Evolutionary conservation across 2,888 invertebrate species (phyloP).

Genomic region (Tridacna crocea): DNA sequence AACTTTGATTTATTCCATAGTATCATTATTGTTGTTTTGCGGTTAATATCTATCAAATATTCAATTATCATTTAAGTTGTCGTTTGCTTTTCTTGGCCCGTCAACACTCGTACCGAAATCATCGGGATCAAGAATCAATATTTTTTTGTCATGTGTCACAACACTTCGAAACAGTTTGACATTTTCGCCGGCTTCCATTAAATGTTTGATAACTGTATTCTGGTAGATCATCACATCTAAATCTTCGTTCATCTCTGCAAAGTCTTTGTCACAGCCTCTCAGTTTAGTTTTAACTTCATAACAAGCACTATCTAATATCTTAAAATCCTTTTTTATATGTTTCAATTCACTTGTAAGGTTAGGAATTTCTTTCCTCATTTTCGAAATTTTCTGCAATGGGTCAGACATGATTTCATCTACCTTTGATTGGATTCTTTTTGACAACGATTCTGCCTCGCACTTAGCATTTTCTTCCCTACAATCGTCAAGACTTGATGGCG

Average conservation of each 20-base stretch:
- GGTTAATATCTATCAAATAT: no score
- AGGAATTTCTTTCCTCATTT: conserved; percentile 10
- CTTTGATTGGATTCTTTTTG: neutral
- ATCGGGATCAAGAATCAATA: conserved; percentile 11
- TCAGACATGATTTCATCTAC: conserved; percentile 1
- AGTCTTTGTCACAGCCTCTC: conserved; percentile 4
- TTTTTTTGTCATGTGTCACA: neutral
- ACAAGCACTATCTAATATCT: neutral
- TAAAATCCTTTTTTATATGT: conserved; percentile 1
- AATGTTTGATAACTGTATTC: conserved; percentile 18
- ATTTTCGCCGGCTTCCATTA: conserved; percentile 9
- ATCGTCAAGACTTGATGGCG: neutral
- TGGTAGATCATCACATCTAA: conserved; percentile 14
- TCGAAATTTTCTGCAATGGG: conserved; percentile 5
- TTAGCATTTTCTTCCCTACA: neutral
- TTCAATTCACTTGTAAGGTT: neutral
- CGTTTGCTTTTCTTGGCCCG: neutral
- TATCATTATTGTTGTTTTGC: no score
- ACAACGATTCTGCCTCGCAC: neutral
- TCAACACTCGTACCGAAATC: conserved; percentile 18
- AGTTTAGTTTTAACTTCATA: neutral
- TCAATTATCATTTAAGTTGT: no score
- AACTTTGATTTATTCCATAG: no score
- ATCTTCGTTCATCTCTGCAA: conserved; percentile 19
- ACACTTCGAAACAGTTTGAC: neutral